Evolutionary conservation across 2,797 vertebrate species (phyloP).

Genomic region (Heliangelus exortis): DNA sequence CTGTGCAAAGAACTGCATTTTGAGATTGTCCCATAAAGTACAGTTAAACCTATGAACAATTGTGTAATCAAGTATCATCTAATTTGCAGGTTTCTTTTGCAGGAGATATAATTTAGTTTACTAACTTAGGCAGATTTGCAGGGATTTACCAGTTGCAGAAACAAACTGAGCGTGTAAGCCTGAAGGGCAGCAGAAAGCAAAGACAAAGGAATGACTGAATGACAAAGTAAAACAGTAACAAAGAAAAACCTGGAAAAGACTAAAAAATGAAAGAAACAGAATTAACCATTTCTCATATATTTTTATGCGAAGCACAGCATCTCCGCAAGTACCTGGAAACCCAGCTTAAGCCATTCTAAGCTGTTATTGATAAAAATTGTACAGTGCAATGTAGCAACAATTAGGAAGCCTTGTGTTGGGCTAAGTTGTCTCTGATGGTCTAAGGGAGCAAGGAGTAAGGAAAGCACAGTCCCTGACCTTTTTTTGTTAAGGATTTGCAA

Average conservation of each 20-base stretch:
- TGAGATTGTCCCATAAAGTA: not conserved
- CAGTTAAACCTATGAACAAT: not conserved
- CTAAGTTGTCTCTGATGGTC: not conserved
- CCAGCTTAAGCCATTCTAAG: not conserved
- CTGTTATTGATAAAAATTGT: not conserved
- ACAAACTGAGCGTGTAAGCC: conserved; percentile 39
- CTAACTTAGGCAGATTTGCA: conserved; percentile 16
- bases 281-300: not conserved
- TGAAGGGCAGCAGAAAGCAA: conserved; percentile 53
- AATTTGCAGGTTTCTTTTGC: conserved; percentile 9
- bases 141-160: conserved; percentile 73
- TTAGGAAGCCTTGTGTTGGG: not conserved
- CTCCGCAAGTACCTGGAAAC: not conserved
- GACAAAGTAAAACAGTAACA: not conserved
- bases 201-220: conserved; percentile 37
- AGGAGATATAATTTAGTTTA: conserved; percentile 31
- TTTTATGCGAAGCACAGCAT: not conserved
- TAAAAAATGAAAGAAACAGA: not conserved
- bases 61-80: not conserved
- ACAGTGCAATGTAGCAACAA: not conserved
- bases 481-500: not conserved
- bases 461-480: not conserved
- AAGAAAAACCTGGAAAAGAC: not conserved
- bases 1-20: conserved; percentile 6
- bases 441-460: not conserved